Evolutionary conservation across 2,888 invertebrate genomes (phyloP).

Genomic region (Volucella zonaria): DNA sequence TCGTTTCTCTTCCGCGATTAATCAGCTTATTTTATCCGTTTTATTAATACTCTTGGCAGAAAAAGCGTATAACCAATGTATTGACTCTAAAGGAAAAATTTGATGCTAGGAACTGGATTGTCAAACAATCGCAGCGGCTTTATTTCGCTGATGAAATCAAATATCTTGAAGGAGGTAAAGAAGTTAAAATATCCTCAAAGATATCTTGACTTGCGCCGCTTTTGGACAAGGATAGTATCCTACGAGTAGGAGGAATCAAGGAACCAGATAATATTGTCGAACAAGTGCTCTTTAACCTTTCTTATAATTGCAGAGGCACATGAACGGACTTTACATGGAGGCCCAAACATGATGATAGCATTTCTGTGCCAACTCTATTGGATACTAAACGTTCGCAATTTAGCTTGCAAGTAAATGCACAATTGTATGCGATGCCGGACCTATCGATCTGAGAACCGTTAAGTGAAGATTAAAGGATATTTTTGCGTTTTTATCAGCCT

Average conservation of each 20-base stretch:
- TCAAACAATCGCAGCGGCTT: background rate
- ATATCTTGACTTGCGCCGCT: slow-evolving; percentile 4
- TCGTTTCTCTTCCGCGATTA: background rate
- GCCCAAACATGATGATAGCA: slow-evolving; percentile 16
- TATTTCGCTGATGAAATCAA: slow-evolving; percentile 1
- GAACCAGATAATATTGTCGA: background rate
- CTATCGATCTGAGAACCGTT: too few species aligned
- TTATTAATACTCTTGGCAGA: background rate
- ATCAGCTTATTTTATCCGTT: slow-evolving; percentile 4
- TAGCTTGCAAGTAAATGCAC: slow-evolving; percentile 6
- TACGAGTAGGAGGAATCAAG: slow-evolving; percentile 24
- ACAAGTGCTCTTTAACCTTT: background rate
- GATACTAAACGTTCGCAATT: background rate
- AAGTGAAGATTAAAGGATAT: too few species aligned
- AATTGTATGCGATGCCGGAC: background rate
- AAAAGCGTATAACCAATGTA: background rate
- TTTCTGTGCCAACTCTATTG: background rate
- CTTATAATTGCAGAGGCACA: slow-evolving; percentile 10
- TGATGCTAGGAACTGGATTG: slow-evolving; percentile 1
- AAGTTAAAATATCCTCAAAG: background rate
- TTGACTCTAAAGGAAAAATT: background rate
- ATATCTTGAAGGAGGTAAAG: background rate
- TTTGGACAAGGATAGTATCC: slow-evolving; percentile 6
- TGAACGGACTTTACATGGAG: slow-evolving; percentile 8
- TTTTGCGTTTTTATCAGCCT: too few species aligned